Percentiles rank a stretch among this genome's conserved stretches.
Conservation (phyloP, 23 tunicate species). For the Phallusia fumigata region DNA sequence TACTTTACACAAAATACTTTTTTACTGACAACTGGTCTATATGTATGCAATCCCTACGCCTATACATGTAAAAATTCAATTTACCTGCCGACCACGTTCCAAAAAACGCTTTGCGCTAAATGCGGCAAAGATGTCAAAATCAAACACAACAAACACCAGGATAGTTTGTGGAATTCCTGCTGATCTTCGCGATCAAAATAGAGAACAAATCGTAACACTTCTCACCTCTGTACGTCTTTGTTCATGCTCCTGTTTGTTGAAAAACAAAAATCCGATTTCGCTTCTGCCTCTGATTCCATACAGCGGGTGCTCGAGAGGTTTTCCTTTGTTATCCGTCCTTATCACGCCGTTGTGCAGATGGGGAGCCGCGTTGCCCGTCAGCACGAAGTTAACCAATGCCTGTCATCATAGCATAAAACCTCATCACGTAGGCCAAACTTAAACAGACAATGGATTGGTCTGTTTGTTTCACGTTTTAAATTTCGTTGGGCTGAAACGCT, state of each 20-base stretch:
- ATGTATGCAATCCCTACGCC: no score
- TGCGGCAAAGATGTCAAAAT: no score
- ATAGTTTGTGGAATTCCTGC: no score
- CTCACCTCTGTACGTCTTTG: conserved; percentile 58
- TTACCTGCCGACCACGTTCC: no score
- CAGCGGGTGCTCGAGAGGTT: conserved; percentile 51
- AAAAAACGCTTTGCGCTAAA: no score
- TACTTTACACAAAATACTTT: no score
- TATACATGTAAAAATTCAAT: no score
- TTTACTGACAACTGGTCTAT: no score
- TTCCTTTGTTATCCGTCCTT: conserved; percentile 61
- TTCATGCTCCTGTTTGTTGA: conserved; percentile 66
- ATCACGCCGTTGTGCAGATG: conserved; percentile 74
- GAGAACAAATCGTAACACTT: no score
- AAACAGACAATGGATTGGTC: not conserved
- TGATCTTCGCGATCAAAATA: no score
- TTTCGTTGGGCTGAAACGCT: not conserved
- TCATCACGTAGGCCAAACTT: not conserved
- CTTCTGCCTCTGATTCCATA: conserved; percentile 58
- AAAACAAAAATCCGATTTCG: conserved; percentile 76
- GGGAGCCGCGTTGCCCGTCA: conserved; percentile 68
- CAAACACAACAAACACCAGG: no score
- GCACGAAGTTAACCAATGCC: conserved; percentile 59
- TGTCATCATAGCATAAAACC: not conserved
- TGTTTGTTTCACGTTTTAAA: not conserved